Conservation (phyloP, 1,140 invertebrate species). For the Drosophila melanica region DNA sequence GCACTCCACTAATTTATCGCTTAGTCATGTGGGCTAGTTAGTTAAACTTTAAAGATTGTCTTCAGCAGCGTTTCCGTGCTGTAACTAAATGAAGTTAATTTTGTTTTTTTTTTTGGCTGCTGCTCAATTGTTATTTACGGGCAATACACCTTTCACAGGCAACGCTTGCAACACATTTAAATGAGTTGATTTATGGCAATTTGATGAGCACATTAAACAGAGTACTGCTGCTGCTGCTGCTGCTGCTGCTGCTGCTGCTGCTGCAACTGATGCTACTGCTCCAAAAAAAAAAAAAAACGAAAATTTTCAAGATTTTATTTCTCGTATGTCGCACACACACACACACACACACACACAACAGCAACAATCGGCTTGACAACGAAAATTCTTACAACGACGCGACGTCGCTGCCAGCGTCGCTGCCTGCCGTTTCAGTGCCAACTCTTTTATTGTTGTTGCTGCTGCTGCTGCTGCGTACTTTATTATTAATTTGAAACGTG, state of each 20-base stretch:
- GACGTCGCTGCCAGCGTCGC: conserved; percentile 3
- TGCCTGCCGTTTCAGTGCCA: conserved; percentile 45
- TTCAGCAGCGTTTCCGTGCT: conserved; percentile 9
- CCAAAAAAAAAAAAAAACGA: background rate
- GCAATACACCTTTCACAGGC: conserved; percentile 52
- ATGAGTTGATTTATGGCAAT: conserved; percentile 77
- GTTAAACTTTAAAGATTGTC: background rate
- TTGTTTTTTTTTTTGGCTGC: background rate
- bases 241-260: conserved; percentile 24
- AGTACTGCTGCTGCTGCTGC: background rate
- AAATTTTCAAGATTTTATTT: conserved; percentile 5
- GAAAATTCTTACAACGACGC: conserved; percentile 53
- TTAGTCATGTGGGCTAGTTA: conserved; percentile 2
- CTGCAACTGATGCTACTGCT: conserved; percentile 28
- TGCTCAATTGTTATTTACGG: conserved; percentile 57
- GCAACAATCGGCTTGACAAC: conserved; percentile 32
- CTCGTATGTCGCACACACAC: conserved; percentile 30
- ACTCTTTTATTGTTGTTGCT: conserved; percentile 54
- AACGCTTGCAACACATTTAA: conserved; percentile 51
- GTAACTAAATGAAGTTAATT: conserved; percentile 18
- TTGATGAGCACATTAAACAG: conserved; percentile 72
- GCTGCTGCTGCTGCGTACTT: conserved; percentile 63
- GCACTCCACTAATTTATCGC: background rate
- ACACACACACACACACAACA: conserved; percentile 1
- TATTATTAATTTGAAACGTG: conserved; percentile 78